phyloP scores from a whole-genome alignment of 2,888 invertebrate species.

The Itoplectis maculator region DNA sequence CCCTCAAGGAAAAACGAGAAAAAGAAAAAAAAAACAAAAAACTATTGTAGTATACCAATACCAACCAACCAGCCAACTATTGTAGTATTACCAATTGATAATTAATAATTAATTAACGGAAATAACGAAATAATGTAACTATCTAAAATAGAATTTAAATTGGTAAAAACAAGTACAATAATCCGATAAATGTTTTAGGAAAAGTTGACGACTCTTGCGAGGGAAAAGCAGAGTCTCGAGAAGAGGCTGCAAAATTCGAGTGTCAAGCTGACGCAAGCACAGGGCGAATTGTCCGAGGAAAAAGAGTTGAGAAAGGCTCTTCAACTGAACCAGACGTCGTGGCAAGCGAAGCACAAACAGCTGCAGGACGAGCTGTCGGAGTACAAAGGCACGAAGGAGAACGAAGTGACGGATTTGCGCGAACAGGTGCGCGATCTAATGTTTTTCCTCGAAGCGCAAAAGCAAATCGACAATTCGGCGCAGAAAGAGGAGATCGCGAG shows the following conservation, averaged over 20 bases:
- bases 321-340: slow-evolving; percentile 90
- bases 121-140: too few species aligned
- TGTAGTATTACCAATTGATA: too few species aligned
- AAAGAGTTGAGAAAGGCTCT: slow-evolving; percentile 92
- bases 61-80: too few species aligned
- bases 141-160: too few species aligned
- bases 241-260: slow-evolving; percentile 89
- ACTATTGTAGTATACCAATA: too few species aligned
- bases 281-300: slow-evolving; percentile 92
- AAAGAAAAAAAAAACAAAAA: too few species aligned
- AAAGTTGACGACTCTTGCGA: slow-evolving; percentile 86
- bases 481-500: slow-evolving; percentile 87
- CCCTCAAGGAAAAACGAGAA: too few species aligned
- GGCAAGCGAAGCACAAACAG: slow-evolving; percentile 87
- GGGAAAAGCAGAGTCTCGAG: slow-evolving; percentile 90
- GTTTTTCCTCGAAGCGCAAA: slow-evolving; percentile 97
- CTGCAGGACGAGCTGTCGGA: slow-evolving; percentile 79
- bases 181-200: slow-evolving; percentile 75
- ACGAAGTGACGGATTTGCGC: slow-evolving; percentile 92
- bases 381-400: slow-evolving; percentile 84
- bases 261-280: slow-evolving; percentile 88
- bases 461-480: slow-evolving; percentile 86
- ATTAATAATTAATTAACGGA: too few species aligned
- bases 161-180: too few species aligned
- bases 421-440: slow-evolving; percentile 98